A percentile compares a stretch with the other conserved stretches of the same genome.
Evolutionary conservation across 1,140 invertebrate genomes (phyloP).

Genomic region (Calycopis cecrops): DNA sequence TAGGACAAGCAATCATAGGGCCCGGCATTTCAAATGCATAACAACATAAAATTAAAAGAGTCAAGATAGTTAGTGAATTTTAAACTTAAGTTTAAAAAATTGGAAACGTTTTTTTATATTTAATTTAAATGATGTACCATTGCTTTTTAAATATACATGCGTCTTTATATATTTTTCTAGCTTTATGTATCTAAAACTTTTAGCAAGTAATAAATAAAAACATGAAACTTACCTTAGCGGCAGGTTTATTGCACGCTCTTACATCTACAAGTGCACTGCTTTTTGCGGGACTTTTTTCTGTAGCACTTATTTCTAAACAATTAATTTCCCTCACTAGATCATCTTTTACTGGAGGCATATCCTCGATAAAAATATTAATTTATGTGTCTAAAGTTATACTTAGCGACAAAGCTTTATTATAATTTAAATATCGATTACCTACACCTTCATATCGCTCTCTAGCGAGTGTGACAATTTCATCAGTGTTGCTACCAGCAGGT

Average conservation of each 20-base stretch:
- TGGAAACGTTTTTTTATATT: no score
- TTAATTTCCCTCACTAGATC: constrained; percentile 67
- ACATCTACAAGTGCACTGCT: constrained; percentile 66
- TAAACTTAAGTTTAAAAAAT: no score
- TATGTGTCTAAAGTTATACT: not conserved
- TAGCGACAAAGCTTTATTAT: constrained; percentile 7
- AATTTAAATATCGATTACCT: constrained; percentile 14
- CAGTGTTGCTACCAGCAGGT: no score
- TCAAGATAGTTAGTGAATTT: no score
- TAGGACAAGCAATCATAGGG: no score
- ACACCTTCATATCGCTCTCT: not conserved
- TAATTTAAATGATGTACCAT: not conserved
- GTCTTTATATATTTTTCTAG: not conserved
- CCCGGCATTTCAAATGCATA: no score
- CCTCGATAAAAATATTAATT: constrained; percentile 26
- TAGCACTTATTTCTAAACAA: constrained; percentile 67
- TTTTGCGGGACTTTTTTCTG: constrained; percentile 67
- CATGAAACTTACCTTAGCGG: constrained; percentile 59
- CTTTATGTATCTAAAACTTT: constrained; percentile 5
- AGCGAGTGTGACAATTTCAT: no score
- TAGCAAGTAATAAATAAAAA: constrained; percentile 17
- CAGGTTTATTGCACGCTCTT: constrained; percentile 72
- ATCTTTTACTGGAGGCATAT: constrained; percentile 74
- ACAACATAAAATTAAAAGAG: no score
- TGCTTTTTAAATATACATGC: constrained; percentile 3